Evolutionary conservation across 92 coral and sea anemone species (phyloP).

Genomic region (Plumapathes pennacea): DNA sequence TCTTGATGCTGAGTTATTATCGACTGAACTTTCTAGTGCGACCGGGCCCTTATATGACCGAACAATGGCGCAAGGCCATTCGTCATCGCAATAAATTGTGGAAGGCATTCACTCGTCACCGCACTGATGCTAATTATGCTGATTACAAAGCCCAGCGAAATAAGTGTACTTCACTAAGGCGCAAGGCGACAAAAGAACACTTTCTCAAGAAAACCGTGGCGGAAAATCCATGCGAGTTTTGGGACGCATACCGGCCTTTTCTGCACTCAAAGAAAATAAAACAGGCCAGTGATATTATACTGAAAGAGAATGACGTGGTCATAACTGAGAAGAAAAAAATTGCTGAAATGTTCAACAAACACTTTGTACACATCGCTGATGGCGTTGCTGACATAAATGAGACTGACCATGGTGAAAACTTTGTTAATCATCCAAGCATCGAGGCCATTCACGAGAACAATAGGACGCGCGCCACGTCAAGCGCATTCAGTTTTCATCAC

Average conservation of each 20-base stretch:
- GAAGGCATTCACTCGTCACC: slow-evolving; percentile 33
- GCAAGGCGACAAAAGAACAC: slow-evolving; percentile 34
- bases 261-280: slow-evolving; percentile 38
- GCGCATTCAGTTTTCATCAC: slow-evolving; percentile 19
- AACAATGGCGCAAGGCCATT: slow-evolving; percentile 34
- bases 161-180: slow-evolving; percentile 35
- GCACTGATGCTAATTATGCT: slow-evolving; percentile 41
- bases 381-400: slow-evolving; percentile 20
- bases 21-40: too few species aligned
- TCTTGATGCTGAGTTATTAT: too few species aligned
- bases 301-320: slow-evolving; percentile 37
- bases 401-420: slow-evolving; percentile 9
- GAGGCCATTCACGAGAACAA: slow-evolving; percentile 20
- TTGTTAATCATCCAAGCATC: slow-evolving; percentile 38
- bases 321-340: slow-evolving; percentile 42
- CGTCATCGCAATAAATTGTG: slow-evolving; percentile 38
- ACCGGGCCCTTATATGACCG: slow-evolving; percentile 24
- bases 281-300: slow-evolving; percentile 59
- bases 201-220: slow-evolving; percentile 29
- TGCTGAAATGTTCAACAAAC: slow-evolving; percentile 46
- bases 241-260: slow-evolving; percentile 54
- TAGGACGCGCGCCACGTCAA: not conserved
- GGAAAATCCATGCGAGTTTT: slow-evolving; percentile 44
- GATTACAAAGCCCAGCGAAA: slow-evolving; percentile 42
- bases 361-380: slow-evolving; percentile 41